A percentile compares a stretch with the other conserved stretches of the same genome.
phyloP scores from a whole-genome alignment of 2,888 invertebrate genomes.

The Meteorus cinctellus region DNA sequence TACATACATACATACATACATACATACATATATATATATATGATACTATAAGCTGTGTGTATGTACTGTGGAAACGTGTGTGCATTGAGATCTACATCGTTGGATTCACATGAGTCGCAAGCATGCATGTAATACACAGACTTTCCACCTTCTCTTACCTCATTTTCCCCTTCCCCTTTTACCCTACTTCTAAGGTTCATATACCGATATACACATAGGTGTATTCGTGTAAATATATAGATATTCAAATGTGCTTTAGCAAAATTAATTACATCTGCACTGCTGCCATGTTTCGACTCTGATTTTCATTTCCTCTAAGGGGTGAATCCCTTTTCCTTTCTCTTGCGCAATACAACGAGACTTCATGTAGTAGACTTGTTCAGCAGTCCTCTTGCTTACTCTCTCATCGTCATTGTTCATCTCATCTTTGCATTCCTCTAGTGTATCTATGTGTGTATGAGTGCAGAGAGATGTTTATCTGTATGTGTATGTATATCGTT shows the following conservation, averaged over 20 bases:
- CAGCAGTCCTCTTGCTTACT: neutral
- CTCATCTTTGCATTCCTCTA: neutral
- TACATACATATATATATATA: too few species aligned
- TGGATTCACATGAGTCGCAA: constrained; percentile 46
- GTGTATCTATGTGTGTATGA: neutral
- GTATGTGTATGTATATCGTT: constrained; percentile 19
- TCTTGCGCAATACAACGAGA: neutral
- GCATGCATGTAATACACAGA: constrained; percentile 53
- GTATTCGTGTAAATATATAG: neutral
- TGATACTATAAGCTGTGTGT: too few species aligned
- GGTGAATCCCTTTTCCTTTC: constrained; percentile 36
- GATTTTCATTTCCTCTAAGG: constrained; percentile 53
- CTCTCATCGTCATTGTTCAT: neutral
- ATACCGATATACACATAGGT: constrained; percentile 11
- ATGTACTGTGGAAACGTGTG: neutral
- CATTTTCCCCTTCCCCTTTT: constrained; percentile 4
- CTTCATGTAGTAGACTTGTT: neutral
- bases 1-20: too few species aligned
- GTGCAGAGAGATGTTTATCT: too few species aligned
- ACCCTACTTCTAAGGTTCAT: constrained; percentile 25
- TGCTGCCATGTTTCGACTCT: constrained; percentile 43
- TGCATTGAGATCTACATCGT: constrained; percentile 17
- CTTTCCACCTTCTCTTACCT: constrained; percentile 9
- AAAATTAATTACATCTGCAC: constrained; percentile 46
- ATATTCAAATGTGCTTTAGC: constrained; percentile 1